A percentile compares a stretch with the other conserved stretches of the same genome.
Conservation (phyloP, 2,797 vertebrate species). For the Echiichthys vipera region DNA sequence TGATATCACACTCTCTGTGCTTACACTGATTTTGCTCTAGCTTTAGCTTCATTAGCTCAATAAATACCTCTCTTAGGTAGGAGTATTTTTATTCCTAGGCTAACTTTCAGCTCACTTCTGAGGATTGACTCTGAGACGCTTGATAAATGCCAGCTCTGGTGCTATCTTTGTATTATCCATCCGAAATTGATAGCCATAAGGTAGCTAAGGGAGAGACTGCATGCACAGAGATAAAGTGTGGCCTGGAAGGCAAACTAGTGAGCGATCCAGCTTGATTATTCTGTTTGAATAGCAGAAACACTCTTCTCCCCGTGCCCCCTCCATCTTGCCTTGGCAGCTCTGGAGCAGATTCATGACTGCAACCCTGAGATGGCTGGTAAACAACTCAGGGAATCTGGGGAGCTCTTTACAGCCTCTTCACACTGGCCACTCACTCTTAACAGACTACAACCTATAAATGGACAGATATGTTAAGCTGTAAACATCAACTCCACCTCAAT, state of each 20-base stretch:
- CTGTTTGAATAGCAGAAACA: slow-evolving; percentile 58
- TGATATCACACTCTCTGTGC: too few relatives aligned
- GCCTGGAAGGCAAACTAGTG: slow-evolving; percentile 27
- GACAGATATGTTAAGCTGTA: slow-evolving; percentile 18
- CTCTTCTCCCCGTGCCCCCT: neutral
- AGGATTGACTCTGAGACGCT: neutral
- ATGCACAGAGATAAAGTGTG: neutral
- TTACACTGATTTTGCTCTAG: too few relatives aligned
- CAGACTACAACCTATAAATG: slow-evolving; percentile 16
- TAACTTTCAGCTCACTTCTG: neutral
- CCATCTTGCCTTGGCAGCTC: slow-evolving; percentile 1
- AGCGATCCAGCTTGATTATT: slow-evolving; percentile 56
- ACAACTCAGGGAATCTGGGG: slow-evolving; percentile 35
- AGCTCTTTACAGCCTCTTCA: slow-evolving; percentile 26
- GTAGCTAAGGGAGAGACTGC: slow-evolving; percentile 7
- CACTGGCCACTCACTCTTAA: slow-evolving; percentile 18
- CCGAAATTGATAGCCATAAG: slow-evolving; percentile 57
- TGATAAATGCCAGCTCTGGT: neutral
- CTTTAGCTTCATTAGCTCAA: neutral
- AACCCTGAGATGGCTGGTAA: slow-evolving; percentile 43
- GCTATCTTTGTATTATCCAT: slow-evolving; percentile 26
- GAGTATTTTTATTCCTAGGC: neutral
- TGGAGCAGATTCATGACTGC: slow-evolving; percentile 36
- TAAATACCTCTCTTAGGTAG: neutral
- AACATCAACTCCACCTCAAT: slow-evolving; percentile 19